Percentiles rank a stretch among this genome's conserved stretches.
These are phyloP conservation scores for Macaria notata DNA, from an alignment of 2,888 invertebrate genomes.

Conservation along the genomic window DNA sequence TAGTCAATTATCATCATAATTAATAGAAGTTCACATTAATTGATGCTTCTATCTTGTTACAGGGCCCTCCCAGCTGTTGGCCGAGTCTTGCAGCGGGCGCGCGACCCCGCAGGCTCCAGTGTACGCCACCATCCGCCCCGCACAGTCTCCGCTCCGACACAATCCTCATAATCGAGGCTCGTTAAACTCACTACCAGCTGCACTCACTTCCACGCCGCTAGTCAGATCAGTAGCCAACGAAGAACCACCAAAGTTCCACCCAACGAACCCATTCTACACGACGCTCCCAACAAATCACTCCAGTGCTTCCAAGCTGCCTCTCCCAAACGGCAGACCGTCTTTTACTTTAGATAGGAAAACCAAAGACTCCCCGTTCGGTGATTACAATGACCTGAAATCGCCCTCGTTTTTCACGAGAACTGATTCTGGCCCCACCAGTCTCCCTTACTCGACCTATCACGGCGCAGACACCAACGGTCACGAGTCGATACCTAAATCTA, in stretches of 20 bases:
- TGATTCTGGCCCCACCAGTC: constrained; percentile 55
- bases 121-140: constrained; percentile 69
- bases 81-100: constrained; percentile 56
- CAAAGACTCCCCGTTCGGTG: constrained; percentile 50
- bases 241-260: constrained; percentile 67
- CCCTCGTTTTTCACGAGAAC: constrained; percentile 53
- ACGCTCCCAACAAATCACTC: constrained; percentile 70
- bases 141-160: constrained; percentile 55
- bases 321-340: constrained; percentile 64
- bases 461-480: constrained; percentile 49
- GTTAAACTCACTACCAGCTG: constrained; percentile 57
- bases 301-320: constrained; percentile 71
- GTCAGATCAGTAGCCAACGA: constrained; percentile 60
- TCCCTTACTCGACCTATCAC: constrained; percentile 49
- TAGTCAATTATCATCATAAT: too few species aligned
- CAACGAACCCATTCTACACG: constrained; percentile 77
- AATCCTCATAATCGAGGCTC: constrained; percentile 54
- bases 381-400: constrained; percentile 57
- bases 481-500: constrained; percentile 38
- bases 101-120: constrained; percentile 72
- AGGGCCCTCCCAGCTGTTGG: constrained; percentile 74
- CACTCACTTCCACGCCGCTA: constrained; percentile 60
- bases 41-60: constrained; percentile 42
- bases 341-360: constrained; percentile 66
- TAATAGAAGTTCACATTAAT: too few species aligned